Conservation (phyloP, 2,888 invertebrate genomes). For the Andricus curvator region DNA sequence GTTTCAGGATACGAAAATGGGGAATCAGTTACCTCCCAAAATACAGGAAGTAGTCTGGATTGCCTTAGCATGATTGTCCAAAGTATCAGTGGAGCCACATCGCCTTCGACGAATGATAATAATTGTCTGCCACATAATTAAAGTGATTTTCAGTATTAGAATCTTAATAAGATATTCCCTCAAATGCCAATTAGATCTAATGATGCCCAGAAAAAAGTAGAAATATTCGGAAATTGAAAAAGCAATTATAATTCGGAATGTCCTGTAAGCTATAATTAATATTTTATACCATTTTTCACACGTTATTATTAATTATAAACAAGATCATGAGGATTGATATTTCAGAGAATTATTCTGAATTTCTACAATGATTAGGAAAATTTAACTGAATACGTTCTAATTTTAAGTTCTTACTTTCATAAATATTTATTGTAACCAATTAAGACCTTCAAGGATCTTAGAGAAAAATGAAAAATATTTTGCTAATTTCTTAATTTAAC, state of each 20-base stretch:
- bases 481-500: constrained; percentile 1
- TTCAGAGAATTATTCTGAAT: neutral
- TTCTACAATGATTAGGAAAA: neutral
- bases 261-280: neutral
- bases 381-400: neutral
- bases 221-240: neutral
- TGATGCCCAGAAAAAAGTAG: neutral
- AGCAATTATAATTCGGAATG: neutral
- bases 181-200: neutral
- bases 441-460: neutral
- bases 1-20: constrained; percentile 71
- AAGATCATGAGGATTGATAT: neutral
- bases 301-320: neutral
- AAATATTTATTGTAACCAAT: neutral
- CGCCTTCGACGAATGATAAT: constrained; percentile 62
- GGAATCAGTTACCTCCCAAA: constrained; percentile 67
- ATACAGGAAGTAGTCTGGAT: constrained; percentile 83
- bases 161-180: constrained; percentile 24
- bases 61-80: constrained; percentile 86
- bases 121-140: constrained; percentile 67
- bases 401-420: neutral
- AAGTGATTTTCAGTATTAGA: constrained; percentile 51
- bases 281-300: neutral
- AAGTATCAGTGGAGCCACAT: constrained; percentile 81
- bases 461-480: neutral